Evolutionary conservation across 2,797 vertebrate genomes (phyloP), one percentile per base, ranked within the genome.

Genomic region (Lithobates pipiens): DNA sequence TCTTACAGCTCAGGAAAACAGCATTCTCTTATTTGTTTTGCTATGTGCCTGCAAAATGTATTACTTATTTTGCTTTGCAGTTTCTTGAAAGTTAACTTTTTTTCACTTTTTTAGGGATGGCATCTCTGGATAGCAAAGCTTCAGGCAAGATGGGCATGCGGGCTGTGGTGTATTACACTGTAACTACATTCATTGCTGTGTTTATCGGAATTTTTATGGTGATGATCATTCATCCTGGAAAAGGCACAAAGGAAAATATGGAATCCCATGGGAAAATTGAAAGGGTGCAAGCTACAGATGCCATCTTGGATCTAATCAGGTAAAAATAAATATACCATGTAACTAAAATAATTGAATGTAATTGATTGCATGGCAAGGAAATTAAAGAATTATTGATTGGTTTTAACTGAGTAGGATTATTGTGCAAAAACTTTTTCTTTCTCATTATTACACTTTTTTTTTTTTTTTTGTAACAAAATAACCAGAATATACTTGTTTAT

Each of bases 231-330:
- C 95, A 93, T 70, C 98, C 98, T 0, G 98, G 98, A 2, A 96
- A 95, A 92, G 98, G 97, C 63, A 96, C 92, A 89, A 96, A 97
- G 90, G 96, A 98, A 76, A 96, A 93, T 34, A 94, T 96, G 34
- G 88, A 94, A 84, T 89, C 91, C 10, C 93, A 93, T 65, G 95
- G 96, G 54, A 96, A 93, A 36, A 94, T 96, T 3, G 97, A 99
- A 89, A 94, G 96, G 5, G 91, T 99, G 78, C 97, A 98, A 84
- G 95, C 97, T 1, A 93, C 95, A 0, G 98, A 99, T 82, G 98
- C 98, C 84, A 98, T 99, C 91, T 94, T 99, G 95, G 98, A 99
- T 89, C 93, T 99, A 81, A 95, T 99, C 91, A 96, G 96, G 96
- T 97, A 88, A 77, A 75, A 67, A 36, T 39, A 5, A 16, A 16